phyloP scores from a whole-genome alignment of 35 echinoderm and acorn worm species.

The Strongylocentrotus purpuratus region DNA sequence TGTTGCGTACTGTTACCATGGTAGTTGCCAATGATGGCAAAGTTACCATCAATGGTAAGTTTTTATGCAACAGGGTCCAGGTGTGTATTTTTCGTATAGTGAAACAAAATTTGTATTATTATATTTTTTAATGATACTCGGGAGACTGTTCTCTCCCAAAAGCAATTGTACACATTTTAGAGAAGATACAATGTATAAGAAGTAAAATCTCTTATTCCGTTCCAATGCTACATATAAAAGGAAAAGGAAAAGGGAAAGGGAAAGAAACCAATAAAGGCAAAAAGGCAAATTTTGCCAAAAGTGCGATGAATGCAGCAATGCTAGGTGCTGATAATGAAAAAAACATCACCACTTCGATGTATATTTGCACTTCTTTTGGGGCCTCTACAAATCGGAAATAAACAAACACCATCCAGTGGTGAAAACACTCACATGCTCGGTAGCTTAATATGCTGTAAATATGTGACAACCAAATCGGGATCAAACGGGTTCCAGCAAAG shows the following conservation, averaged over 20 bases:
- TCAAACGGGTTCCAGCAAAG: neutral
- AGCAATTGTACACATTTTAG: too few species aligned
- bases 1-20: too few species aligned
- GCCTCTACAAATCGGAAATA: slow-evolving; percentile 33
- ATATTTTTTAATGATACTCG: too few species aligned
- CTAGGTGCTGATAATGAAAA: neutral
- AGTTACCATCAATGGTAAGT: too few species aligned
- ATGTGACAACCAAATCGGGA: neutral
- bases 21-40: too few species aligned
- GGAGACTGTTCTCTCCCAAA: too few species aligned
- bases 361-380: slow-evolving; percentile 18
- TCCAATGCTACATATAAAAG: too few species aligned
- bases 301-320: neutral
- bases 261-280: neutral
- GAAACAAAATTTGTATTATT: too few species aligned
- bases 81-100: neutral
- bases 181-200: too few species aligned
- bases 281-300: neutral
- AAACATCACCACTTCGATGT: neutral
- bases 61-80: neutral
- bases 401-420: slow-evolving; percentile 23
- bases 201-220: too few species aligned
- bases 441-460: slow-evolving; percentile 20
- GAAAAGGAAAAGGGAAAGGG: too few species aligned
- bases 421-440: neutral